Base-by-base conservation (phyloP, 2,797 vertebrate genomes). In the Manis javanica region DNA sequence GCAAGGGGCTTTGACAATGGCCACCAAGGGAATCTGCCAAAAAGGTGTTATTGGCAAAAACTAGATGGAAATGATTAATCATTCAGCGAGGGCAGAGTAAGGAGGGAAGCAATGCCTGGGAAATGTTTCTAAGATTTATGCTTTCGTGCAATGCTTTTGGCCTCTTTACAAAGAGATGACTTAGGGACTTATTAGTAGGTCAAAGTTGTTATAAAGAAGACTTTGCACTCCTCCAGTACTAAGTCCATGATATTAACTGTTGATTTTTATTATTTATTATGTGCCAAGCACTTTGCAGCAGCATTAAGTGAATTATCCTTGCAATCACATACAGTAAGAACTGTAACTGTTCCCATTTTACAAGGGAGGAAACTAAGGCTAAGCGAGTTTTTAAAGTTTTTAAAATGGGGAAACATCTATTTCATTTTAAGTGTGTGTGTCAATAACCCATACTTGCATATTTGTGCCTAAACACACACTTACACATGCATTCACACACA, bases 241-340 rank as follows among this genome's bases (percentile, higher is more conserved):
- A 84, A 72, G 34, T 9, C 14, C 78, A 37, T 78, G 24, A 61
- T 82, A 87, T 57, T 81, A 91, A 66, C 19, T 29, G 68, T 1
- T 63, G 61, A 53, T 90, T 92, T 51, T 84, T 87, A 87, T 5
- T 78, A 91, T 34, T 91, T 74, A 78, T 24, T 87, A 82, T 49
- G 16, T 26, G 42, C 21, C 26, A 96, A 46, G 83, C 4, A 92
- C 68, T 90, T 72, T 85, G 57, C 21, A 88, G 46, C 37, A 78
- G 10, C 29, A 78, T 51, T 71, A 92, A 75, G 90, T 61, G 29
- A 64, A 91, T 77, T 53, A 87, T 46, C 14, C 37, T 21, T 90
- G 7, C 7, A 83, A 51, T 9, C 14, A 29, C 26, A 34, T 37
- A 72, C 69, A 77, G n/a, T 87, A 72, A 61, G 3, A 93, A 91